phyloP scores from a whole-genome alignment of 2,888 invertebrate genomes.

The Caenorhabditis sp. region DNA sequence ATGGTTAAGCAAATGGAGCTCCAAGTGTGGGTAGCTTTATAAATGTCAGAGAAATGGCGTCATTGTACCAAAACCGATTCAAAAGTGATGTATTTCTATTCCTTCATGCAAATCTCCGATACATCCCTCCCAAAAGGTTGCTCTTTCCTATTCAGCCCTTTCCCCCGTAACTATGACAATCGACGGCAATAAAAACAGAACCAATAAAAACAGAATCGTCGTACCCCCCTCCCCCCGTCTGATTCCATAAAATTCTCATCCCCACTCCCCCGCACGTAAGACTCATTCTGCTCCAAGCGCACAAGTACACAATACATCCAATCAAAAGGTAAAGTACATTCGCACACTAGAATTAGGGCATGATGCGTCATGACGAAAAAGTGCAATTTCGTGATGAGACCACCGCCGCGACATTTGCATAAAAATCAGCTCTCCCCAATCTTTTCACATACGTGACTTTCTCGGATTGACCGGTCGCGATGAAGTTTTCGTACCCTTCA shows the following conservation, averaged over 20 bases:
- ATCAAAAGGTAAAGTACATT: constrained; percentile 16
- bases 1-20: no score
- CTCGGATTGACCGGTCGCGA: no score
- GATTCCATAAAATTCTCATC: constrained; percentile 6
- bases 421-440: not conserved
- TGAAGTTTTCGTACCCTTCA: constrained; percentile 1
- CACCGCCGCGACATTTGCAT: constrained; percentile 16
- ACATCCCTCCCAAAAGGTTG: not conserved
- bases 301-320: constrained; percentile 1
- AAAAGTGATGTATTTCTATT: no score
- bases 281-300: not conserved
- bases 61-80: no score
- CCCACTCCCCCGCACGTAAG: not conserved
- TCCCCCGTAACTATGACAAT: constrained; percentile 41
- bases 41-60: no score
- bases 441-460: no score
- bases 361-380: no score
- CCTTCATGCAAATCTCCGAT: not conserved
- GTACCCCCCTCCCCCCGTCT: constrained; percentile 1
- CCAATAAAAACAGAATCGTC: not conserved
- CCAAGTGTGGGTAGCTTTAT: no score
- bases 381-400: constrained; percentile 6
- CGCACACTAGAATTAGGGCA: no score
- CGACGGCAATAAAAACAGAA: not conserved
- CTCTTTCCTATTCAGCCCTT: not conserved